Percentiles rank a stretch among this genome's conserved stretches.
These are phyloP conservation scores for Acanthurus lineatus DNA, from an alignment of 2,797 vertebrate genomes.

Conservation along the genomic window DNA sequence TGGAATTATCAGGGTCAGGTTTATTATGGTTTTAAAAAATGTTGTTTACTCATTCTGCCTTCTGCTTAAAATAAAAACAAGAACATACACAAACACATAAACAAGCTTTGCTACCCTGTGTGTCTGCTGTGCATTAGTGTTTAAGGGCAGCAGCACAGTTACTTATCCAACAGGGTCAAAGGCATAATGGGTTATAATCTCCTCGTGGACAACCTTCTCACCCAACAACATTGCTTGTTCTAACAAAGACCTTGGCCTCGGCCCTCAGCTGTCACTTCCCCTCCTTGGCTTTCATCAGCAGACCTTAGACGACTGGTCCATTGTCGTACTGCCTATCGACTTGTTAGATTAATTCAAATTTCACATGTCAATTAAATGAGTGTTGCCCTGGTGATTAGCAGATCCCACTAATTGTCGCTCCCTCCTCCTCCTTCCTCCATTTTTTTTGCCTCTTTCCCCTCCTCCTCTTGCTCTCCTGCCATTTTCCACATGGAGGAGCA, in stretches of 20 bases:
- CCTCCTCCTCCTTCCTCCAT: conserved; percentile 67
- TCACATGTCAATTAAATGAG: conserved; percentile 89
- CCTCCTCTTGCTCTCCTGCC: conserved; percentile 76
- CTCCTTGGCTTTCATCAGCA: conserved; percentile 67
- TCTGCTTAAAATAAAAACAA: conserved; percentile 56
- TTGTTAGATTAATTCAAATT: conserved; percentile 87
- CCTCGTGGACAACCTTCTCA: conserved; percentile 63
- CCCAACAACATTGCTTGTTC: conserved; percentile 58
- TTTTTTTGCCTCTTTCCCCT: conserved; percentile 57
- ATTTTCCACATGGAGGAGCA: conserved; percentile 90
- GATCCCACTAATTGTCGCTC: conserved; percentile 86
- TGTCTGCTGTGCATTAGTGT: conserved; percentile 43
- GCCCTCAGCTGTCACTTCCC: conserved; percentile 75
- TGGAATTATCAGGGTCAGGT: conserved; percentile 64
- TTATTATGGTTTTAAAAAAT: conserved; percentile 66
- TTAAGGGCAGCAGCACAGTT: conserved; percentile 49
- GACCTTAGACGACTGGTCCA: conserved; percentile 67
- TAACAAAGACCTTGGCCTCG: conserved; percentile 79
- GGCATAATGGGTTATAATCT: conserved; percentile 80
- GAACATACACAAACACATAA: conserved; percentile 51
- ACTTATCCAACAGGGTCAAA: conserved; percentile 72
- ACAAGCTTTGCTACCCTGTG: conserved; percentile 42
- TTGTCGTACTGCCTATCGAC: conserved; percentile 81
- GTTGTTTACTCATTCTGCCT: conserved; percentile 66
- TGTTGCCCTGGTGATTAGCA: conserved; percentile 87